Evolutionary conservation across 2,888 invertebrate species (phyloP), one percentile per base, ranked within the genome.

Genomic region (Drosophila anceps): DNA sequence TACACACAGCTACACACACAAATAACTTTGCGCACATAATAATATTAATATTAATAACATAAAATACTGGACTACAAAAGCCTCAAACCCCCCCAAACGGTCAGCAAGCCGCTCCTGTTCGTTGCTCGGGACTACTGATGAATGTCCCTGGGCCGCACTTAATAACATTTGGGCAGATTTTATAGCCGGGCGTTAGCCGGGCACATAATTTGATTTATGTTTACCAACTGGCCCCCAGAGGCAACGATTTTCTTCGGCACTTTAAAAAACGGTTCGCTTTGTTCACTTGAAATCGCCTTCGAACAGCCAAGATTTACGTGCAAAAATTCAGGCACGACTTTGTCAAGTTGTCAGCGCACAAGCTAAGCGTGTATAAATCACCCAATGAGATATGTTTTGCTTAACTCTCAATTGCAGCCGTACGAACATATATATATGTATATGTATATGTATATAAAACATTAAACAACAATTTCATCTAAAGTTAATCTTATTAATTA

Each of bases 11-110:
- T 58, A 33, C 35, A 35, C 24, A 44, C 39, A 55, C 60, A 41
- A 79, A 75, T 60, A 65, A 77, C 43, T 61, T 66, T 76, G 60
- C 75, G 59, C 76, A 80, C 79, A 71, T 76, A 84, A 82, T 85
- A 82, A 82, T 84, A 90, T 85, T 84, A 89, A 85, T 85, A 85
- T 85, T 85, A 88, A 90, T 85, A 85, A 80, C 83, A 76, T 77
- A 66, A 88, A 88, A 88, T 76, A 73, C 83, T 84, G 58, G 68
- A 39, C 76, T 61, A 66, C 41, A 61, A 62, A 62, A 63, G 62
- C 59, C 67, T 39, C 79, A 60, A 73, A 35, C 67, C 69, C 55
- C 29, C 67, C 69, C 55, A 44, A 58, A 44, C 27, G 57, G 57
- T 43, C 57, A 55, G 39, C 54, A 29, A 39, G 37, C 29, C 29